Evolutionary conservation across 2,113 vertebrate genomes (phyloP).

Genomic region (Trematomus loennbergii): DNA sequence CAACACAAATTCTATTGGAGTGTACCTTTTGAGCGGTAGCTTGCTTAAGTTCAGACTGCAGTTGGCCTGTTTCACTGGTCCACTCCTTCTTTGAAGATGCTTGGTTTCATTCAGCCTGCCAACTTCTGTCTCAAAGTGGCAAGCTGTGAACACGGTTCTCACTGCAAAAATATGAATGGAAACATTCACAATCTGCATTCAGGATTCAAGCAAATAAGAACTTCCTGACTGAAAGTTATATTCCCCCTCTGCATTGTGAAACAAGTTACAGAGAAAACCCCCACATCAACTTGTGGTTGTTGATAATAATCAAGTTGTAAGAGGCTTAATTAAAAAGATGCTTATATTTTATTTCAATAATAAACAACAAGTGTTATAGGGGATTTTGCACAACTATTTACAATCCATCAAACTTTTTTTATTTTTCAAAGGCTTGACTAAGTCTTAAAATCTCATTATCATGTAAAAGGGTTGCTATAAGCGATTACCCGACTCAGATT

Average conservation of each 20-base stretch:
- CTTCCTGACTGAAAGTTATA: too few species aligned
- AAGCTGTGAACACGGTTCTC: constrained; percentile 84
- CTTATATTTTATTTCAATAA: too few species aligned
- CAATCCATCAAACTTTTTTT: too few species aligned
- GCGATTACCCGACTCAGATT: neutral
- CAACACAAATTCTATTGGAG: neutral
- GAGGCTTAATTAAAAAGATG: too few species aligned
- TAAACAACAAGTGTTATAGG: too few species aligned
- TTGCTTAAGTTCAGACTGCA: constrained; percentile 84
- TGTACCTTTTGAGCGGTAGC: constrained; percentile 88
- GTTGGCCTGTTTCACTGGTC: constrained; percentile 66
- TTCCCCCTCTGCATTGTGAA: too few species aligned
- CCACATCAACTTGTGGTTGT: too few species aligned
- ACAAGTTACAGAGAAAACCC: too few species aligned
- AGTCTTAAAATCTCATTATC: neutral
- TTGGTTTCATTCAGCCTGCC: constrained; percentile 85
- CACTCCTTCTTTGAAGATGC: constrained; percentile 78
- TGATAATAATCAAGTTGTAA: too few species aligned
- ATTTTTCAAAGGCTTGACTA: too few species aligned
- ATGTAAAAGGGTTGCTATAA: neutral
- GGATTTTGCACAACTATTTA: too few species aligned
- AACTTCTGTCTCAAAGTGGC: constrained; percentile 84
- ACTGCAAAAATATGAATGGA: constrained; percentile 69
- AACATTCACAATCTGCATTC: neutral
- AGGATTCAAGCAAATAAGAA: too few species aligned